These are phyloP conservation scores for Rugalucina vietnamica DNA, from an alignment of 2,888 invertebrate genomes.

Conservation along the genomic window DNA sequence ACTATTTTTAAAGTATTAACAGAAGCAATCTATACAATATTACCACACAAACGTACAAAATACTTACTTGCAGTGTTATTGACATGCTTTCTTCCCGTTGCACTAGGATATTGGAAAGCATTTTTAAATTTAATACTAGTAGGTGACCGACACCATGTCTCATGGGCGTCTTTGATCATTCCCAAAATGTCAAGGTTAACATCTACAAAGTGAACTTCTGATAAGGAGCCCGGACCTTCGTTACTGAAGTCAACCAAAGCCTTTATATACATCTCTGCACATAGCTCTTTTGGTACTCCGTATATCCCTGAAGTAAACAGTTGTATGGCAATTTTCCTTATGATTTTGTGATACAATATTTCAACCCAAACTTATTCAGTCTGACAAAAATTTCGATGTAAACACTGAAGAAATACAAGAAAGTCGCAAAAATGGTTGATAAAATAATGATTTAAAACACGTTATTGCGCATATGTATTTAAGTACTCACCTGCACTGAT, in stretches of 20 bases:
- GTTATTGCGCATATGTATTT: too few species aligned
- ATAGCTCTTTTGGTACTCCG: constrained; percentile 57
- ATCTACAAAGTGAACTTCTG: constrained; percentile 60
- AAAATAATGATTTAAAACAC: too few species aligned
- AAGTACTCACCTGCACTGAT: constrained; percentile 67
- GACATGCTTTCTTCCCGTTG: neutral
- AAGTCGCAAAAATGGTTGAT: too few species aligned
- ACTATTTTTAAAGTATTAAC: too few species aligned
- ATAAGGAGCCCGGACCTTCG: neutral
- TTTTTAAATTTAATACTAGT: constrained; percentile 24
- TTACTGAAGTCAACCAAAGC: constrained; percentile 41
- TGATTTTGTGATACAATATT: too few species aligned
- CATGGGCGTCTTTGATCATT: constrained; percentile 37
- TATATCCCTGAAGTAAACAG: constrained; percentile 54
- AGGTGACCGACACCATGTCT: constrained; percentile 17
- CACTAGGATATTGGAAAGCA: constrained; percentile 4
- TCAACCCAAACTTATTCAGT: too few species aligned
- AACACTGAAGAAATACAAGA: too few species aligned
- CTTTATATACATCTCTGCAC: constrained; percentile 58
- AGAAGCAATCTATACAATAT: too few species aligned
- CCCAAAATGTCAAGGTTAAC: constrained; percentile 41
- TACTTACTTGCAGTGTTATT: neutral
- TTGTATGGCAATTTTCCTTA: too few species aligned
- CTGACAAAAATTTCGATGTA: too few species aligned
- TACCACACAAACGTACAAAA: too few species aligned